A percentile compares a stretch with the other conserved stretches of the same genome.
These are phyloP conservation scores for Clarias pachynema DNA, from an alignment of 2,797 vertebrate genomes.

Conservation along the genomic window DNA sequence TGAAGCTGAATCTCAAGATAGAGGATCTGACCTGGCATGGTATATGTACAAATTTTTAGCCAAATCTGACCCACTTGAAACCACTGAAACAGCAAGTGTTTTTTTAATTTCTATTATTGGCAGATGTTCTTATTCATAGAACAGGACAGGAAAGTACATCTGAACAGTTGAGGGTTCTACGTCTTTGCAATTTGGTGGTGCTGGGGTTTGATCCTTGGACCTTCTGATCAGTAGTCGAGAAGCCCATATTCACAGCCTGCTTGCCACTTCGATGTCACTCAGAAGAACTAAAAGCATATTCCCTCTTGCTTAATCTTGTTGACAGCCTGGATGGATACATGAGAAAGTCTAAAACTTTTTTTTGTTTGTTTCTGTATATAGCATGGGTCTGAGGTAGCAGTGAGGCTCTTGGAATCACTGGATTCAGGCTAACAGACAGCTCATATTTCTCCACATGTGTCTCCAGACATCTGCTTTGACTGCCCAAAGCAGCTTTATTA, in stretches of 20 bases:
- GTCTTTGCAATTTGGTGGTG: too few relatives aligned
- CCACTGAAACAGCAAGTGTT: too few relatives aligned
- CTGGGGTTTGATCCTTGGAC: too few relatives aligned
- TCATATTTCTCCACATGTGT: conserved; percentile 28
- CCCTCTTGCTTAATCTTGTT: conserved; percentile 63
- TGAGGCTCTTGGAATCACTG: conserved; percentile 38
- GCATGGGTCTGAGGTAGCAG: neutral
- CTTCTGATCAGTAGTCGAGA: too few relatives aligned
- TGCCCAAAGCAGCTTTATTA: conserved; percentile 45
- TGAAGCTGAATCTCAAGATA: neutral
- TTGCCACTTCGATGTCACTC: conserved; percentile 56
- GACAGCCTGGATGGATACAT: conserved; percentile 62
- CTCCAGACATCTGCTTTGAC: conserved; percentile 28
- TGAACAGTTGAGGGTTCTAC: too few relatives aligned
- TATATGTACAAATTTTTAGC: neutral
- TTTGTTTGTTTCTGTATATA: neutral
- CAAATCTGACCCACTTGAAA: neutral
- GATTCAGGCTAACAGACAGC: conserved; percentile 41
- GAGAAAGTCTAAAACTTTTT: conserved; percentile 10
- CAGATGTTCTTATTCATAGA: too few relatives aligned
- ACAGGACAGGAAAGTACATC: too few relatives aligned
- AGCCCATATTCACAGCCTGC: neutral
- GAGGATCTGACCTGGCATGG: neutral
- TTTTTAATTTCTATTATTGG: too few relatives aligned
- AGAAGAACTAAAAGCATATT: conserved; percentile 51